Evolutionary conservation across 2,888 invertebrate genomes (phyloP), one percentile per base, ranked within the genome.

Genomic region (Dolichomitus sp.): DNA sequence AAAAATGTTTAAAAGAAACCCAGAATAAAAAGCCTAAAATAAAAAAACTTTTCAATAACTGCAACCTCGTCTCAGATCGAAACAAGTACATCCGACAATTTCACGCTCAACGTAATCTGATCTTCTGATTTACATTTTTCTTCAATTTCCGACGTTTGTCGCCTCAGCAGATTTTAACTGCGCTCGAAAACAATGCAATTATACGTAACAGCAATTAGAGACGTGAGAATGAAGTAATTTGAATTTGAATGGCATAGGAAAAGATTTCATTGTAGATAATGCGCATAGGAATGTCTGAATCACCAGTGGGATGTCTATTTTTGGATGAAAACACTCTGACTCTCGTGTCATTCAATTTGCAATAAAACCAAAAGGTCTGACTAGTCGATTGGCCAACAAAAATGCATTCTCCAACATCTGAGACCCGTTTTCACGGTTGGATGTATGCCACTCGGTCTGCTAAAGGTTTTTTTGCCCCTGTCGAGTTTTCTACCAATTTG

Each of bases 401-500:
- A 76, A 80, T 50, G 48, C 75, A 65, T 42, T 70, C 61, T 37
- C 27, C 7, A n/a, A 42, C 54, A 37, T 63, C n/a, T 37, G 52
- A 65, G 70, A 50, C 66, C 70, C 63, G 54, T 73, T 72, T 57
- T 33, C 54, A 54, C 69, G 48, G 40, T 23, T 17, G 52, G 42
- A 19, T 19, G 54, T 59, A 33, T 78, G 69, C 37, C 52, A 63
- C 30, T 12, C 7, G 40, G 27, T 72, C 19, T 48, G 30, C 40
- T 14, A 45, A 14, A 33, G 19, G 40, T 52, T 75, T 66, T 65
- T 37, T 19, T 37, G 37, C 37, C 27, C 17, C 48, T 45, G 40
- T 40, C 42, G 66, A 84, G 68, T 81, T 73, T 73, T 76, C 73
- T 52, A 54, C 40, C 40, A 37, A 84, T 84, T 84, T 84, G 79